Evolutionary conservation across 2,113 vertebrate species (phyloP).

Genomic region (Gnathonemus longibarbis): DNA sequence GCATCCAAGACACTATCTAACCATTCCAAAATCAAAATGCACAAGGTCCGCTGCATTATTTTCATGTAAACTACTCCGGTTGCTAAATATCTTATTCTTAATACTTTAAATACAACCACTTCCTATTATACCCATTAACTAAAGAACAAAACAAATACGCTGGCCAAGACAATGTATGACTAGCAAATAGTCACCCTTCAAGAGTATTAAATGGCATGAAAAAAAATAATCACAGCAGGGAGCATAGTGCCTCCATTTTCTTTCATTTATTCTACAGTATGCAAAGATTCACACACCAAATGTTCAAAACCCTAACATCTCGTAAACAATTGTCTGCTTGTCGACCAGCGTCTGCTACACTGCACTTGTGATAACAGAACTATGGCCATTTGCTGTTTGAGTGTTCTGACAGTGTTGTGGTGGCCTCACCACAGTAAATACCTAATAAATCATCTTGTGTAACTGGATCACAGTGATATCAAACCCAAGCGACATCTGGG

Average conservation of each 20-base stretch:
- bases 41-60: neutral
- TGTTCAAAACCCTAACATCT: constrained; percentile 50
- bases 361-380: constrained; percentile 23
- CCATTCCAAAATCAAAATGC: neutral
- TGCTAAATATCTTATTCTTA: neutral
- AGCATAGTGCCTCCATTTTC: constrained; percentile 66
- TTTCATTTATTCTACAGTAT: constrained; percentile 77
- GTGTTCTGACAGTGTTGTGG: neutral
- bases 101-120: neutral
- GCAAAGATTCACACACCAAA: constrained; percentile 81
- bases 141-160: neutral
- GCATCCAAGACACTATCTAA: neutral
- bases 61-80: neutral
- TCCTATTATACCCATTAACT: neutral
- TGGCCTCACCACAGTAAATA: neutral
- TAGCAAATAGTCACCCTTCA: neutral
- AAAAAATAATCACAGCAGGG: constrained; percentile 38
- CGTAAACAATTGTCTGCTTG: constrained; percentile 49
- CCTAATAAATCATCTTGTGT: neutral
- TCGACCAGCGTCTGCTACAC: constrained; percentile 19
- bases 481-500: constrained; percentile 10
- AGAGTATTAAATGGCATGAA: constrained; percentile 14
- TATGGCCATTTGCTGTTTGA: neutral
- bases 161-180: neutral
- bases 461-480: neutral